Conservation (phyloP, 2,888 invertebrate genomes). For the Furcula furcula region DNA sequence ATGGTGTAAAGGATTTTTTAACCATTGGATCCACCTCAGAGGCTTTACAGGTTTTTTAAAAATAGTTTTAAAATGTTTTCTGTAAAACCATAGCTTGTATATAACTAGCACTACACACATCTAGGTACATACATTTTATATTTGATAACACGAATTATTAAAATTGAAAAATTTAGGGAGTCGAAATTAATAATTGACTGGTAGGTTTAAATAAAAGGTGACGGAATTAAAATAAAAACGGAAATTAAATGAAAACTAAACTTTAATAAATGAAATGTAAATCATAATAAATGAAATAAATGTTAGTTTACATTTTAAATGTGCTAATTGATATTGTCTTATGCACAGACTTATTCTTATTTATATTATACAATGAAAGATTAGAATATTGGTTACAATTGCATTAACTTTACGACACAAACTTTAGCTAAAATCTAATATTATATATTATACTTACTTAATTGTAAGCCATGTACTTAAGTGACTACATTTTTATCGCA, state of each 20-base stretch:
- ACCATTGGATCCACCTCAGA: too few species aligned
- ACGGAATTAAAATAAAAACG: constrained; percentile 39
- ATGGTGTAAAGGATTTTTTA: too few species aligned
- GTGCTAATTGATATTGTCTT: constrained; percentile 55
- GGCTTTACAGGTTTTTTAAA: too few species aligned
- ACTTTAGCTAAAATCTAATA: constrained; percentile 5
- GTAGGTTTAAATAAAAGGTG: constrained; percentile 53
- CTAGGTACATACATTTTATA: constrained; percentile 27
- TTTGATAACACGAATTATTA: constrained; percentile 41
- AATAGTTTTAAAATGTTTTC: background rate
- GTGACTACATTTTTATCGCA: constrained; percentile 1
- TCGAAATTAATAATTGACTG: constrained; percentile 76
- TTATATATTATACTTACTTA: too few species aligned
- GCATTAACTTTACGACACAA: too few species aligned
- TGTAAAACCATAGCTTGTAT: background rate
- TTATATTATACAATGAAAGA: constrained; percentile 25
- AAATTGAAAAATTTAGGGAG: constrained; percentile 82
- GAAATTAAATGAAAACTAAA: constrained; percentile 45
- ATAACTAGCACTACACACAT: constrained; percentile 14
- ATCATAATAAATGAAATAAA: constrained; percentile 21
- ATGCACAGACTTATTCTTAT: constrained; percentile 47
- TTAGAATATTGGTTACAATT: too few species aligned
- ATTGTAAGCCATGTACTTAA: constrained; percentile 40
- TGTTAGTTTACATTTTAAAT: constrained; percentile 30
- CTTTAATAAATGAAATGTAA: constrained; percentile 42